Base-by-base conservation (phyloP, 2,113 vertebrate genomes). In the Lamprotornis superbus region DNA sequence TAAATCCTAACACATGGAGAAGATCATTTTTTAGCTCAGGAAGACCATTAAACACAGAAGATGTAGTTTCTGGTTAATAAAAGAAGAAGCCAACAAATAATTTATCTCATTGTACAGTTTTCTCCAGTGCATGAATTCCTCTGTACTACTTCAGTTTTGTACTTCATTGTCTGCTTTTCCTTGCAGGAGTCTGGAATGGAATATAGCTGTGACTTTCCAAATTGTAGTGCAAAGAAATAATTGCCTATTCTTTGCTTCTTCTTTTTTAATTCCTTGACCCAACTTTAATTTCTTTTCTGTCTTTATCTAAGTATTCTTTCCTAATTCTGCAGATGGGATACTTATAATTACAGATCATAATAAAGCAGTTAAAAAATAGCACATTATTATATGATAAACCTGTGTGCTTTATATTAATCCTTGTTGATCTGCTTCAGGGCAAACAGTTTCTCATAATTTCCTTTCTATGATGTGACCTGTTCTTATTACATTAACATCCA, bases 241-340 rank as follows among this genome's bases (percentile, higher is more conserved):
- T 76, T 91, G 56, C 19, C 53, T 80, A 30, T 67, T 60, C 80
- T 89, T 79, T 91, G 15, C 7, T 65, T 33, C 10, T 80, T 71
- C 40, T 63, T 90, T 88, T 94, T 96, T 92, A 80, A 90, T 94
- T 95, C 93, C 44, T 93, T 94, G 73, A 95, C 77, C 76, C 73
- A 85, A 83, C 69, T 95, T 76, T 89, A 73, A 28, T 61, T 88
- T 85, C 53, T 87, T 75, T 78, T 30, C 49, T 76, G 47, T 85
- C 49, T 94, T 95, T 69, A 87, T 95, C 80, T 91, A 47, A 77
- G 55, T 83, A 81, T 86, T 92, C 25, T 90, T 79, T 89, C 77
- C 61, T 92, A 95, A 91, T 92, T 94, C 78, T 95, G 71, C 67
- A 96, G 70, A 94, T 52, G 40, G 50, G 79, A 87, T 92, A 76